Conservation (phyloP, 64 coral and sea anemone species). For the Anthopleura sola region DNA sequence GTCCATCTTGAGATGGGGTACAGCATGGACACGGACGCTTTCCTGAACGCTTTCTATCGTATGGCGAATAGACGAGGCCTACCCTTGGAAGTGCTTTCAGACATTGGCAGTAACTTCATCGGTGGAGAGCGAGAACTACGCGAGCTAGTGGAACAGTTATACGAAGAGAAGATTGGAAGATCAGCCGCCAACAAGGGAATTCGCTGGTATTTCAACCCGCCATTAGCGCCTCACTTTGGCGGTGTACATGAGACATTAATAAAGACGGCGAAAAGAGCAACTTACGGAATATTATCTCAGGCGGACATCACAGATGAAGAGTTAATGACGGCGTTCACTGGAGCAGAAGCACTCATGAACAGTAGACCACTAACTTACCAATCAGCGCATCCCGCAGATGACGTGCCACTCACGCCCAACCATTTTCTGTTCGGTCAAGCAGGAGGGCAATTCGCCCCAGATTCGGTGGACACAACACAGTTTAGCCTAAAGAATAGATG, state of each 20-base stretch:
- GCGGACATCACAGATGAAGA: conserved; percentile 75
- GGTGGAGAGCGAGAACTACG: conserved; percentile 34
- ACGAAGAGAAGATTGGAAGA: conserved; percentile 31
- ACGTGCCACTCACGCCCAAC: conserved; percentile 37
- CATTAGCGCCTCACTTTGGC: conserved; percentile 41
- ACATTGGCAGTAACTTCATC: conserved; percentile 53
- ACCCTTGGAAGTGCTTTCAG: conserved; percentile 17
- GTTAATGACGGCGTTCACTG: conserved; percentile 41
- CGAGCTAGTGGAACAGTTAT: conserved; percentile 32
- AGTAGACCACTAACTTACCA: conserved; percentile 63
- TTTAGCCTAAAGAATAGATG: conserved; percentile 52
- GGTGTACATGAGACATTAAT: conserved; percentile 49
- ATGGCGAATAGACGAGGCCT: conserved; percentile 19
- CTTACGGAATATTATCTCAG: conserved; percentile 30
- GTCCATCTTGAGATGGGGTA: conserved; percentile 47
- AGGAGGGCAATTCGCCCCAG: conserved; percentile 57
- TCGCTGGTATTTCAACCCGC: conserved; percentile 41
- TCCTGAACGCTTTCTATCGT: conserved; percentile 33
- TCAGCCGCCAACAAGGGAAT: conserved; percentile 40
- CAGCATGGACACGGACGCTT: conserved; percentile 21
- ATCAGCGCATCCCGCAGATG: conserved; percentile 22
- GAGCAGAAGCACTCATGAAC: conserved; percentile 55
- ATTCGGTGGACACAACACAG: conserved; percentile 33
- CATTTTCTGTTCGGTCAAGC: conserved; percentile 58
- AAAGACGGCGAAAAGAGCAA: conserved; percentile 38